phyloP scores from a whole-genome alignment of 2,797 vertebrate species.

The Melanotaenia parkinsoni region DNA sequence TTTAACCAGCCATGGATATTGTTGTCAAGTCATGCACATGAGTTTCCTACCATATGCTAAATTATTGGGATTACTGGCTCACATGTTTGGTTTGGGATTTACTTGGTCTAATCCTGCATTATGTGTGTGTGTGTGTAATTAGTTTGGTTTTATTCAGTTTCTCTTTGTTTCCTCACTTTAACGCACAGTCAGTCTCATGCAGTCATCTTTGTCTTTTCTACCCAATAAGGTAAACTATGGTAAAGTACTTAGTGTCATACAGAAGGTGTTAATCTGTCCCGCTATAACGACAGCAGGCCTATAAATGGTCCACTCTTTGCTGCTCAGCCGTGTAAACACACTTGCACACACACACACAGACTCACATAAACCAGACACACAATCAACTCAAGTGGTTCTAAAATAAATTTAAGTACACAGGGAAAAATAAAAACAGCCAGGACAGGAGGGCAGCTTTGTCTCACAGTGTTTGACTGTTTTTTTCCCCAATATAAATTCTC shows the following conservation, averaged over 20 bases:
- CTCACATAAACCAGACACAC: conserved; percentile 22
- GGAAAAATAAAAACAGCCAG: not conserved
- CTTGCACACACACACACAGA: conserved; percentile 19
- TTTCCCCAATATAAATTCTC: not conserved
- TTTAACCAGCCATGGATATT: conserved; percentile 1
- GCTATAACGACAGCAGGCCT: conserved; percentile 49
- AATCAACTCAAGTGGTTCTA: not conserved
- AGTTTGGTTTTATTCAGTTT: conserved; percentile 29
- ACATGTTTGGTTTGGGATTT: conserved; percentile 58
- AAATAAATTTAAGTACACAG: not conserved
- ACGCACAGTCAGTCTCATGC: conserved; percentile 6
- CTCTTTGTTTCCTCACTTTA: conserved; percentile 31
- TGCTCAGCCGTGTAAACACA: conserved; percentile 24
- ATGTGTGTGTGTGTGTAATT: conserved; percentile 24
- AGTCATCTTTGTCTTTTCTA: conserved; percentile 1
- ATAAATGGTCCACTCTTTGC: conserved; percentile 54
- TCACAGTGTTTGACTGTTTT: too few relatives aligned
- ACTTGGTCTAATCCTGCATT: conserved; percentile 45
- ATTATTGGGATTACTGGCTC: conserved; percentile 54
- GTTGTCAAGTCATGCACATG: conserved; percentile 37
- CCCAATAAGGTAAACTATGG: conserved; percentile 50
- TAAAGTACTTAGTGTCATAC: conserved; percentile 16
- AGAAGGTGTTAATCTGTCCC: conserved; percentile 40
- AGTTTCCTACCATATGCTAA: conserved; percentile 49
- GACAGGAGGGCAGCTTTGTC: not conserved